A percentile compares a stretch with the other conserved stretches of the same genome.
Conservation (phyloP, 2,113 vertebrate genomes). For the Sialia sialis region DNA sequence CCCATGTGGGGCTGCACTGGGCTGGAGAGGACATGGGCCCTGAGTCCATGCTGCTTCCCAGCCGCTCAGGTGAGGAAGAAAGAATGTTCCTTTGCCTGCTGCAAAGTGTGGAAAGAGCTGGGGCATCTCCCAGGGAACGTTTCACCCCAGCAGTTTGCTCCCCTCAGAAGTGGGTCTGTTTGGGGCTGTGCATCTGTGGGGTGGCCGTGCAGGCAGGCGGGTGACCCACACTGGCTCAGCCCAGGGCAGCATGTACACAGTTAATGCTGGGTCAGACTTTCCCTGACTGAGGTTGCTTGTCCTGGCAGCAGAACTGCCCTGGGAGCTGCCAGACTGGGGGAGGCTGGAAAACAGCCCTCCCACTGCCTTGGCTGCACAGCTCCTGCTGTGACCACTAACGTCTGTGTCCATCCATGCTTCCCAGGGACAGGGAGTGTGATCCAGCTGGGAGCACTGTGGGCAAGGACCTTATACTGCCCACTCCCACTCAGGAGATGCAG, state of each 20-base stretch:
- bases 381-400: neutral
- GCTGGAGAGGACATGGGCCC: neutral
- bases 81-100: neutral
- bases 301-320: neutral
- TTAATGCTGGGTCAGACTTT: neutral
- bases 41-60: neutral
- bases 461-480: neutral
- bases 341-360: neutral
- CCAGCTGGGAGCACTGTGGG: accelerated
- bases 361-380: neutral
- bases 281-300: neutral
- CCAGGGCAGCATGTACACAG: neutral
- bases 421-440: neutral
- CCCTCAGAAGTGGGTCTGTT: neutral
- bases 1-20: neutral
- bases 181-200: accelerated
- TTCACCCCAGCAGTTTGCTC: neutral
- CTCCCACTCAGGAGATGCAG: neutral
- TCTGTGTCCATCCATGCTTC: neutral
- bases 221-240: neutral
- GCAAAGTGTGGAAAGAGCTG: neutral
- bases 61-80: neutral
- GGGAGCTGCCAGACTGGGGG: neutral
- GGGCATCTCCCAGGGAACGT: accelerated
- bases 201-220: neutral